phyloP scores from a whole-genome alignment of 2,113 vertebrate species.

The Sitta europaea region DNA sequence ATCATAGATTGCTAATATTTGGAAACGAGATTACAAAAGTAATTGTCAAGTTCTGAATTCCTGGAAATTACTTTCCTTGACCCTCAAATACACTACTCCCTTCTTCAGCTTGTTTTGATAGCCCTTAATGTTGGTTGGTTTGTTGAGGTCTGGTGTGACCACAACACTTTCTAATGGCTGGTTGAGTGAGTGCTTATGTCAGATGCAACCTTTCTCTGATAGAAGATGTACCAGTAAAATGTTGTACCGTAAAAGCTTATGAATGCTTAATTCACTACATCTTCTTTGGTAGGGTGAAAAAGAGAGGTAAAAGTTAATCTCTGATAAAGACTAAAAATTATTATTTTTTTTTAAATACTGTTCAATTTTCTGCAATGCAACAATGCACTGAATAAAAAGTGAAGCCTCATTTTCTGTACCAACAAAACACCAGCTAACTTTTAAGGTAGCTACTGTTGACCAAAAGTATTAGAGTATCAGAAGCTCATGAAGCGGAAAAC shows the following conservation, averaged over 20 bases:
- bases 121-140: not conserved
- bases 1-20: not conserved
- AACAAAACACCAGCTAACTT: not conserved
- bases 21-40: not conserved
- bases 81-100: not conserved
- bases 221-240: not conserved
- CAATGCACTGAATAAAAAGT: not conserved
- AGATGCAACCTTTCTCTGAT: not conserved
- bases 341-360: rapidly evolving
- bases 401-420: not conserved
- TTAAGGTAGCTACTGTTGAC: not conserved
- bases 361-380: not conserved
- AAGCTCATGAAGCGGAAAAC: not conserved
- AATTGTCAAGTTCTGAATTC: not conserved
- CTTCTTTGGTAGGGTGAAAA: not conserved
- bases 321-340: not conserved
- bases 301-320: not conserved
- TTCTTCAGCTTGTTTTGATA: not conserved
- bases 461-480: not conserved
- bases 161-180: not conserved
- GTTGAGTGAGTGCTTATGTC: not conserved
- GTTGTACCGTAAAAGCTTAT: not conserved
- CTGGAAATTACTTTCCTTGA: not conserved
- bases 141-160: not conserved
- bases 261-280: not conserved